phyloP scores from a whole-genome alignment of 2,888 invertebrate species.

The Lucinisca nassula region DNA sequence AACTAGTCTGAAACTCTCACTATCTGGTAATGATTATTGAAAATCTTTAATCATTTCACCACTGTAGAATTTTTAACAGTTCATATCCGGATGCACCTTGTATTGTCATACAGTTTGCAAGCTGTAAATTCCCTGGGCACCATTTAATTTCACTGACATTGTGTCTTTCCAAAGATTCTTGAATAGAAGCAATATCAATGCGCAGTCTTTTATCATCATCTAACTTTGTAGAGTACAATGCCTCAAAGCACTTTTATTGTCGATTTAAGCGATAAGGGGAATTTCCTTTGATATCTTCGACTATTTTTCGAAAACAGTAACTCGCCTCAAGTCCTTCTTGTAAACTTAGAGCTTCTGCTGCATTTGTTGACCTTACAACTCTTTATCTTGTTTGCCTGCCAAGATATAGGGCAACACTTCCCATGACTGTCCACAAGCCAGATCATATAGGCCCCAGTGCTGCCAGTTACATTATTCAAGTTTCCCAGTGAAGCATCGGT shows the following conservation, averaged over 20 bases:
- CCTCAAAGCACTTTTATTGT: slow-evolving; percentile 55
- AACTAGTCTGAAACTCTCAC: too few relatives aligned
- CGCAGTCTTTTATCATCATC: slow-evolving; percentile 52
- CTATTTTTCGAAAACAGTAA: slow-evolving; percentile 33
- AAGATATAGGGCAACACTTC: slow-evolving; percentile 50
- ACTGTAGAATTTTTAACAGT: not conserved
- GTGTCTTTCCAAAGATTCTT: slow-evolving; percentile 17
- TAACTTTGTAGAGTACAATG: slow-evolving; percentile 55
- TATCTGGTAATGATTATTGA: not conserved
- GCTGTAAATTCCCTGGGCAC: slow-evolving; percentile 17
- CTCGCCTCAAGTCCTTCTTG: slow-evolving; percentile 33
- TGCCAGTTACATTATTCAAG: slow-evolving; percentile 52
- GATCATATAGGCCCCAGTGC: slow-evolving; percentile 46
- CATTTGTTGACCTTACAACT: slow-evolving; percentile 54
- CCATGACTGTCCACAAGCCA: slow-evolving; percentile 45
- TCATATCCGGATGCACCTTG: slow-evolving; percentile 1
- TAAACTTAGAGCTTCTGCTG: slow-evolving; percentile 45
- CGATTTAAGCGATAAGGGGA: slow-evolving; percentile 33
- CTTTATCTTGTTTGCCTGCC: slow-evolving; percentile 57
- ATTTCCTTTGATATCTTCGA: slow-evolving; percentile 19
- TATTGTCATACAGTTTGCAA: slow-evolving; percentile 23
- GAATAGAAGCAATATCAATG: slow-evolving; percentile 53
- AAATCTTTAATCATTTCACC: not conserved
- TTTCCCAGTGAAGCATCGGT: slow-evolving; percentile 65
- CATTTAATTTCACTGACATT: slow-evolving; percentile 22